Conservation (phyloP, 2,797 vertebrate species). For the Coilia nasus region DNA sequence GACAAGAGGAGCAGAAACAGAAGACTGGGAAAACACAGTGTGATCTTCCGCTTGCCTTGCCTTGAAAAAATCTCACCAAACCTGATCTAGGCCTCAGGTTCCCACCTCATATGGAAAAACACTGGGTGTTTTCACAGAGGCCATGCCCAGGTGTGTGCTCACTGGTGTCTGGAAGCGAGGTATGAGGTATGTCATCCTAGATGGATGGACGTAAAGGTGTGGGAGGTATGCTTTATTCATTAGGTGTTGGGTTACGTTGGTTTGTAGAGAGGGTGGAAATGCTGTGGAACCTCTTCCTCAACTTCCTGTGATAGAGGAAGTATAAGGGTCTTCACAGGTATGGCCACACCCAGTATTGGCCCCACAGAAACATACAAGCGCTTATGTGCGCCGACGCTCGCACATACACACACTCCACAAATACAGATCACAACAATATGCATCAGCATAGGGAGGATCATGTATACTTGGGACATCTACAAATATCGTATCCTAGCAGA, state of each 20-base stretch:
- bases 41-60: neutral
- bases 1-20: neutral
- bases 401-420: neutral
- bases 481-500: too few relatives aligned
- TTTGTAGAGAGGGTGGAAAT: neutral
- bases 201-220: neutral
- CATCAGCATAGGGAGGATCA: too few relatives aligned
- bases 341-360: neutral
- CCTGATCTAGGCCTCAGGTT: slow-evolving; percentile 58
- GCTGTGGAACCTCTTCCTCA: neutral
- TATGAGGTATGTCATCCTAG: slow-evolving; percentile 3
- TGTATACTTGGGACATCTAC: too few relatives aligned
- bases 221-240: slow-evolving; percentile 33
- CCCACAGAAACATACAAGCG: neutral
- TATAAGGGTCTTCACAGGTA: neutral
- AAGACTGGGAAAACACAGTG: neutral
- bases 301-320: slow-evolving; percentile 17
- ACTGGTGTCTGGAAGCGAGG: neutral
- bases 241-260: slow-evolving; percentile 34
- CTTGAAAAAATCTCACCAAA: slow-evolving; percentile 62
- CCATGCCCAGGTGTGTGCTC: slow-evolving; percentile 19
- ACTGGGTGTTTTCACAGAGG: neutral
- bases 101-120: slow-evolving; percentile 3
- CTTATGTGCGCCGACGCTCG: neutral
- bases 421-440: neutral